Evolutionary conservation across 2,888 invertebrate species (phyloP).

Genomic region (Cinara cedri): DNA sequence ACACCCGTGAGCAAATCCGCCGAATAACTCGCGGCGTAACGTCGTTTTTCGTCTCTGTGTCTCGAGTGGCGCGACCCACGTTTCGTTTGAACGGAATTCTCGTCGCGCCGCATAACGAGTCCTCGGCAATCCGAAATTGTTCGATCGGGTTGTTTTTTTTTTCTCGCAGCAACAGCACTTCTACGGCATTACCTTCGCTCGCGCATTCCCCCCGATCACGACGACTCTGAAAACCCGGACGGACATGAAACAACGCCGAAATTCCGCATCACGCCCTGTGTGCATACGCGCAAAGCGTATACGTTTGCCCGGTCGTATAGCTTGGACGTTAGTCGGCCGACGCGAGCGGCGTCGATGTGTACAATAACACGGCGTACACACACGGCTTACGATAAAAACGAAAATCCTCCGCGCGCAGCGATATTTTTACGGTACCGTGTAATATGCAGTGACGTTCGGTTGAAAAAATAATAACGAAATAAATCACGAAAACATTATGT

Average conservation of each 20-base stretch:
- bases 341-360: neutral
- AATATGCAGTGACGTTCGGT: no score
- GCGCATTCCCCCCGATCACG: conserved; percentile 12
- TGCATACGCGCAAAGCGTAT: neutral
- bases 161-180: no score
- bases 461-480: no score
- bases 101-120: conserved; percentile 2
- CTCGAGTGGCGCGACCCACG: neutral
- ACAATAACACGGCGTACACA: no score
- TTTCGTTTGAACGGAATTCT: neutral
- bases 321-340: neutral
- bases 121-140: neutral
- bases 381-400: neutral
- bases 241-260: conserved; percentile 36
- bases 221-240: neutral
- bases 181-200: conserved; percentile 3
- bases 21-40: no score
- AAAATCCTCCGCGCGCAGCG: no score
- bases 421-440: no score
- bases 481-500: conserved; percentile 36
- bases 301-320: conserved; percentile 10
- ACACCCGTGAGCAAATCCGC: no score
- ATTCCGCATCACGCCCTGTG: conserved; percentile 12
- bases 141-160: conserved; percentile 13
- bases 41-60: neutral